A percentile compares a stretch with the other conserved stretches of the same genome.
phyloP scores from a whole-genome alignment of 2,888 invertebrate species.

The Aquatica leii region DNA sequence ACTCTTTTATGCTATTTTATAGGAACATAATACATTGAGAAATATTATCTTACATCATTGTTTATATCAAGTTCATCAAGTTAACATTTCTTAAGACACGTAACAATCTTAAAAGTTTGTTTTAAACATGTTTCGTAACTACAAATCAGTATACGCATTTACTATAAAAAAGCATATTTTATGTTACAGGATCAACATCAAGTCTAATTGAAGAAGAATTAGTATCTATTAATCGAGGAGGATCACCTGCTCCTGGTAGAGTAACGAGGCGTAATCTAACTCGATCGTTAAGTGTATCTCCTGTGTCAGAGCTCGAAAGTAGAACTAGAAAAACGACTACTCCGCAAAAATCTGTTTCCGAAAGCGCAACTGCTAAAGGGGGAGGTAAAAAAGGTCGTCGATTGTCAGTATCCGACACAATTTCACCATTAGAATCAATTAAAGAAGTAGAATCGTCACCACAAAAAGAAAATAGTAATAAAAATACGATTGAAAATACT shows the following conservation, averaged over 20 bases:
- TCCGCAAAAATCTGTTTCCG: slow-evolving; percentile 2
- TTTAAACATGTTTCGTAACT: too few species aligned
- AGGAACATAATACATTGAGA: too few species aligned
- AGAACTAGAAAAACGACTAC: background rate
- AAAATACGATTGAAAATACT: slow-evolving; percentile 2
- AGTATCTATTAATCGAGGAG: background rate
- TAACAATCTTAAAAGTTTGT: too few species aligned
- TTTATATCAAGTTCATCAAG: too few species aligned
- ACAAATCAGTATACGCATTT: too few species aligned
- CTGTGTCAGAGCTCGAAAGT: slow-evolving; percentile 16
- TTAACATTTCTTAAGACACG: too few species aligned
- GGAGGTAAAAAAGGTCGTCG: slow-evolving; percentile 13
- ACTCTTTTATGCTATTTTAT: too few species aligned
- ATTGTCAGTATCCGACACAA: slow-evolving; percentile 39
- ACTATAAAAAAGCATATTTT: too few species aligned
- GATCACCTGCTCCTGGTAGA: slow-evolving; percentile 15
- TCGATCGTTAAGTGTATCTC: slow-evolving; percentile 40
- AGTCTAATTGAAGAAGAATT: slow-evolving; percentile 10
- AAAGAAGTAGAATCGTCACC: slow-evolving; percentile 30
- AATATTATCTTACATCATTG: too few species aligned
- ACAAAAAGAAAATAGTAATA: slow-evolving; percentile 10
- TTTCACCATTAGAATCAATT: slow-evolving; percentile 37
- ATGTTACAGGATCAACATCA: slow-evolving; percentile 14
- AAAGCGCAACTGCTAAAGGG: too few species aligned
- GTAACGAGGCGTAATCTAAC: slow-evolving; percentile 23